Evolutionary conservation across 2,113 vertebrate species (phyloP).

Genomic region (Brachyistius frenatus): DNA sequence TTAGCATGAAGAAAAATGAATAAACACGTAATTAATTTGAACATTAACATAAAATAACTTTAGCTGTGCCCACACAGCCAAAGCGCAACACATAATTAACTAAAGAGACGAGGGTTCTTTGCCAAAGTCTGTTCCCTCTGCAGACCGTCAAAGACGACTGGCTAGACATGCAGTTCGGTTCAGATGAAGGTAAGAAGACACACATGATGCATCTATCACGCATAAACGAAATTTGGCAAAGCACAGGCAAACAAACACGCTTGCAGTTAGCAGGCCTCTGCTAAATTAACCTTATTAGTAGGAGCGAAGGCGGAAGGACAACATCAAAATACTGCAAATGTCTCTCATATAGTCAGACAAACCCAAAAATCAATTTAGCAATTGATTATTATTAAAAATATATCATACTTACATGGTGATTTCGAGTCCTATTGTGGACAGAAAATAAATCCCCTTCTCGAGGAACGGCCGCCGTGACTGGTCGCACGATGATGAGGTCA

Average conservation of each 20-base stretch:
- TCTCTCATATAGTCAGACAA: accelerated
- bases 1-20: not conserved
- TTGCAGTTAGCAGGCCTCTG: conserved; percentile 21
- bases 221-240: not conserved
- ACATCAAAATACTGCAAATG: not conserved
- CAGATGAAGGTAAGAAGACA: not conserved
- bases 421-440: not conserved
- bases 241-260: not conserved
- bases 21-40: not conserved
- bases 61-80: too few relatives aligned
- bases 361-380: not conserved
- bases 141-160: too few relatives aligned
- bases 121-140: too few relatives aligned
- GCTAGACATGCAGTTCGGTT: too few relatives aligned
- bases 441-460: not conserved
- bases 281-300: not conserved
- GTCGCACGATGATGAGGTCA: conserved; percentile 60
- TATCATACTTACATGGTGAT: conserved; percentile 38
- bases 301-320: not conserved
- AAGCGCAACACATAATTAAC: too few relatives aligned
- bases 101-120: too few relatives aligned
- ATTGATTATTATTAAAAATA: not conserved
- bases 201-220: not conserved
- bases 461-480: not conserved
- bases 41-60: too few relatives aligned